A percentile compares a stretch with the other conserved stretches of the same genome.
phyloP scores from a whole-genome alignment of 2,797 vertebrate species.

The Notamacropus eugenii region DNA sequence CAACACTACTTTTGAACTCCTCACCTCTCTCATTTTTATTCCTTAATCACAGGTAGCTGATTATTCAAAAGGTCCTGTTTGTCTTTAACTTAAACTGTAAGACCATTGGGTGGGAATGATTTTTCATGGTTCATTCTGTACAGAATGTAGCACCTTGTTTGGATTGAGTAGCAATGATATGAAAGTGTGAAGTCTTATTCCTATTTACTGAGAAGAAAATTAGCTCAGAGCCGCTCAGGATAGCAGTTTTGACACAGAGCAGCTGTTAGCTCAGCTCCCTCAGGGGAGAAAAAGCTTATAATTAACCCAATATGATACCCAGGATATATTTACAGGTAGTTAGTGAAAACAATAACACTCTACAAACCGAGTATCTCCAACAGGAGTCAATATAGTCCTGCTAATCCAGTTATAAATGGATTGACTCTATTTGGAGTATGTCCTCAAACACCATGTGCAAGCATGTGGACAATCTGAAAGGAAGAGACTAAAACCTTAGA shows the following conservation, averaged over 20 bases:
- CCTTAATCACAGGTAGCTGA: not conserved
- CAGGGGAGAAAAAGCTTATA: conserved; percentile 26
- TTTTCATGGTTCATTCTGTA: conserved; percentile 30
- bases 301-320: conserved; percentile 64
- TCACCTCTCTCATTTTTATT: not conserved
- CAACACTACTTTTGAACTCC: not conserved
- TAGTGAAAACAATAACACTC: conserved; percentile 68
- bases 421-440: conserved; percentile 63
- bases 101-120: conserved; percentile 14
- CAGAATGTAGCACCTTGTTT: conserved; percentile 11
- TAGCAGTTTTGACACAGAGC: conserved; percentile 55
- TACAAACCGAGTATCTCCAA: conserved; percentile 53
- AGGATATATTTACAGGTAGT: conserved; percentile 66
- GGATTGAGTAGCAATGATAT: conserved; percentile 49
- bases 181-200: conserved; percentile 60
- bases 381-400: conserved; percentile 45
- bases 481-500: conserved; percentile 23
- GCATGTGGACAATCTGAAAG: conserved; percentile 38
- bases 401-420: conserved; percentile 57
- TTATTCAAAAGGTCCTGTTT: conserved; percentile 44
- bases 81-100: conserved; percentile 30
- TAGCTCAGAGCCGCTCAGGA: conserved; percentile 8
- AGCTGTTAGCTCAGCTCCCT: conserved; percentile 42
- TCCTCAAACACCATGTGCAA: conserved; percentile 57
- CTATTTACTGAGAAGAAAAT: conserved; percentile 50